A percentile compares a stretch with the other conserved stretches of the same genome.
These are phyloP conservation scores for Sinocyclocheilus grahami DNA, from an alignment of 2,113 vertebrate genomes.

Conservation along the genomic window DNA sequence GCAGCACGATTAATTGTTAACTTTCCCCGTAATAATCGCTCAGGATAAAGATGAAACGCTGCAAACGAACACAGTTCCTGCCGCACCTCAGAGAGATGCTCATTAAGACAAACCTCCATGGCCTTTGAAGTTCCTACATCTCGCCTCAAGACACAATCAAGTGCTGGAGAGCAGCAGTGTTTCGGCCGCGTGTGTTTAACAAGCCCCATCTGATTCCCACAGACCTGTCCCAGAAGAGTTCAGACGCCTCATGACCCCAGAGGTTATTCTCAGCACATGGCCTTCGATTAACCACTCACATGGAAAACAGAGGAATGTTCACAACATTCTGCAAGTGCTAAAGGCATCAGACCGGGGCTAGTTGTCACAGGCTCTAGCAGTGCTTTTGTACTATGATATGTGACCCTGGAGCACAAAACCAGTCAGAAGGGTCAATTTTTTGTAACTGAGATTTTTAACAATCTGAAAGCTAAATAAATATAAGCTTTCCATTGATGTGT, in stretches of 20 bases:
- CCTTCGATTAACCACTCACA: background rate
- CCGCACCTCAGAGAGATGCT: background rate
- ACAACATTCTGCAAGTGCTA: background rate
- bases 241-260: background rate
- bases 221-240: background rate
- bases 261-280: conserved; percentile 2
- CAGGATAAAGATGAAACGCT: background rate
- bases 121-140: conserved; percentile 34
- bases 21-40: background rate
- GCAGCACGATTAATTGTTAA: background rate
- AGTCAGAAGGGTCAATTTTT: no score
- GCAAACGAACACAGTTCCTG: background rate
- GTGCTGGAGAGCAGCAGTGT: no score
- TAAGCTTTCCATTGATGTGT: no score
- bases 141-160: conserved; percentile 43
- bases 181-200: conserved; percentile 24
- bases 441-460: no score
- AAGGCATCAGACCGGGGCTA: background rate
- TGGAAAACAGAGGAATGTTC: background rate
- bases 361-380: background rate
- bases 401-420: no score
- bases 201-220: conserved; percentile 33
- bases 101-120: conserved; percentile 26
- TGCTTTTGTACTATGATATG: background rate
- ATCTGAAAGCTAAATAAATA: no score